These are phyloP conservation scores for Charaxes varanes DNA, from an alignment of 1,140 invertebrate genomes.

Conservation along the genomic window DNA sequence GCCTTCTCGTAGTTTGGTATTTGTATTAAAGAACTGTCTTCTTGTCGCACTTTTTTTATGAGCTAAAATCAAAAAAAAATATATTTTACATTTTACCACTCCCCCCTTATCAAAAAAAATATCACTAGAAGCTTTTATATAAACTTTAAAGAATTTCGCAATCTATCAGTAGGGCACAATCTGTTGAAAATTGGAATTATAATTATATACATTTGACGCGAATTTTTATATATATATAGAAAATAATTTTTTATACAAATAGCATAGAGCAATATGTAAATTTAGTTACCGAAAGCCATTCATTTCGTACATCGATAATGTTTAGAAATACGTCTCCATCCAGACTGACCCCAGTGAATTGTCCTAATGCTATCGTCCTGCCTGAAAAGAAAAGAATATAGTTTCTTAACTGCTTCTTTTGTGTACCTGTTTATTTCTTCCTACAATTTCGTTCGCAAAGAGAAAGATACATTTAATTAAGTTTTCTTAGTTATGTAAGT, in stretches of 20 bases:
- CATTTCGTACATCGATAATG: constrained; percentile 91
- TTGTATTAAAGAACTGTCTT: constrained; percentile 81
- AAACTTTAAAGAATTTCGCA: too few relatives aligned
- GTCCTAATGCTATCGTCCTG: constrained; percentile 87
- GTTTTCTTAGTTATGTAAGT: background rate
- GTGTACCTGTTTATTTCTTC: too few relatives aligned
- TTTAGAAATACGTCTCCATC: constrained; percentile 92
- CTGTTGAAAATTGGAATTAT: too few relatives aligned
- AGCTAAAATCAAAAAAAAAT: constrained; percentile 72
- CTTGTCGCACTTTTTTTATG: constrained; percentile 86
- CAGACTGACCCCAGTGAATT: constrained; percentile 90
- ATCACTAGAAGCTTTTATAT: too few relatives aligned
- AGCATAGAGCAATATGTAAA: constrained; percentile 7
- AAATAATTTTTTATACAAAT: too few relatives aligned
- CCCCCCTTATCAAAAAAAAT: too few relatives aligned
- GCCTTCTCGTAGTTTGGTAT: constrained; percentile 90
- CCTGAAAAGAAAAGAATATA: constrained; percentile 55
- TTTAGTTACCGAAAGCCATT: constrained; percentile 88
- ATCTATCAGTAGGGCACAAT: too few relatives aligned
- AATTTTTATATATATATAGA: too few relatives aligned
- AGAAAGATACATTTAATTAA: background rate
- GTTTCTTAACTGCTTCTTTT: too few relatives aligned
- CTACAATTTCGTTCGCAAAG: too few relatives aligned
- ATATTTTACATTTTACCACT: too few relatives aligned
- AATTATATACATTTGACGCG: too few relatives aligned